Evolutionary conservation across 2,888 invertebrate genomes (phyloP), one percentile per base, ranked within the genome.

Genomic region (Drosophila mimetica): DNA sequence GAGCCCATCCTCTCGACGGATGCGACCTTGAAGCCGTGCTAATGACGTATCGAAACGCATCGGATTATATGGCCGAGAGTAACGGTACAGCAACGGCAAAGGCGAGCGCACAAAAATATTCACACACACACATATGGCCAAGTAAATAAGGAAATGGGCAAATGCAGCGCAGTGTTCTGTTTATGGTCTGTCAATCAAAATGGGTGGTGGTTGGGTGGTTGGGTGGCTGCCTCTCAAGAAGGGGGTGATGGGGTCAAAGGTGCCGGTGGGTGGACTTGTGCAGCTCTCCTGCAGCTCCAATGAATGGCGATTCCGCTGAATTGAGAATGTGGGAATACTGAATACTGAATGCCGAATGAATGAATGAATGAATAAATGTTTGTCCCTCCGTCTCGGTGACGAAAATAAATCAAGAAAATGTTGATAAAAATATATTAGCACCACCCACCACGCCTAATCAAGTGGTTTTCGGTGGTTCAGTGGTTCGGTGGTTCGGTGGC

Each of bases 11-110:
- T 71, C 44, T 7, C 16, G 71, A 46, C 46, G 65, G 55, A 53
- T 48, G 52, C 48, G 82, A 80, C 86, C 79, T 79, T 79, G 86
- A 44, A 51, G 53, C 53, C 51, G 59, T 46, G 67, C 71, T 70
- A 70, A 67, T 70, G 59, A 67, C 57, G 36, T 57, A 67, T 65
- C 44, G 64, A 44, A 64, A 65, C 65, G 63, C 64, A 64, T 64
- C 22, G 64, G 64, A 65, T 64, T 64, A 57, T 53, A 44, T 18
- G 42, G 34, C 14, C 44, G 34, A 34, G 36, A 36, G 53, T 52
- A 65, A 36, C 42, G 51, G 65, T 63, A 64, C 65, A 64, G 65
- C 64, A 64, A 64, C 65, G 53, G 32, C 67, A 59, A 69, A 47
- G 30, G 50, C 48, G 47, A 22, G 25, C 25, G 25, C 25, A 25